A percentile compares a stretch with the other conserved stretches of the same genome.
Conservation (phyloP, 2,113 vertebrate genomes). For the Microcebus lehilahytsara region DNA sequence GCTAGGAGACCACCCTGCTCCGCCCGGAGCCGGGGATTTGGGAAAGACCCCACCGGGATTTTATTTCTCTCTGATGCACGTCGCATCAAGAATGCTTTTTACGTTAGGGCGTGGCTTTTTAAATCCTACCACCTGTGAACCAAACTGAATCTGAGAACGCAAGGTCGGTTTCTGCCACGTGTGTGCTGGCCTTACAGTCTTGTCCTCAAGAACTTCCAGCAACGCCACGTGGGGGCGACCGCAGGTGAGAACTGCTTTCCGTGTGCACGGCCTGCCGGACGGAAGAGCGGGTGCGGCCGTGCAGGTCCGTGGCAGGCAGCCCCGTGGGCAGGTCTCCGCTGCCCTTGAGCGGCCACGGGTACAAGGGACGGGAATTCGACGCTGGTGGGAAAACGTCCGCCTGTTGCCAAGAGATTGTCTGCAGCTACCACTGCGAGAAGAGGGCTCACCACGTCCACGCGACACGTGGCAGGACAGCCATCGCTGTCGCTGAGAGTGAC, state of each 20-base stretch:
- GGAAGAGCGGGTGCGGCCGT: accelerated
- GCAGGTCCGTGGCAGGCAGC: background rate
- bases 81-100: background rate
- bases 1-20: background rate
- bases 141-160: background rate
- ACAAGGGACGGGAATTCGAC: accelerated
- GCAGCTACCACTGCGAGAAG: background rate
- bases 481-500: background rate
- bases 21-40: background rate
- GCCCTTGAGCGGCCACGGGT: background rate
- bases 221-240: background rate
- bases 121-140: background rate
- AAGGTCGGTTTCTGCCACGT: background rate
- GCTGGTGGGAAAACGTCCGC: accelerated
- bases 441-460: too few species aligned
- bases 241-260: too few species aligned
- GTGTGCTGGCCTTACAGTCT: accelerated
- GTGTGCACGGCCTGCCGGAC: background rate
- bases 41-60: background rate
- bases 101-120: background rate
- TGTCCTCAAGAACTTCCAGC: background rate
- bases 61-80: background rate
- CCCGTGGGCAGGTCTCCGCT: background rate
- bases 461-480: too few species aligned
- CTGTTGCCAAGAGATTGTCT: background rate